Base-by-base conservation (phyloP, 2,797 vertebrate genomes). In the Avahi laniger region DNA sequence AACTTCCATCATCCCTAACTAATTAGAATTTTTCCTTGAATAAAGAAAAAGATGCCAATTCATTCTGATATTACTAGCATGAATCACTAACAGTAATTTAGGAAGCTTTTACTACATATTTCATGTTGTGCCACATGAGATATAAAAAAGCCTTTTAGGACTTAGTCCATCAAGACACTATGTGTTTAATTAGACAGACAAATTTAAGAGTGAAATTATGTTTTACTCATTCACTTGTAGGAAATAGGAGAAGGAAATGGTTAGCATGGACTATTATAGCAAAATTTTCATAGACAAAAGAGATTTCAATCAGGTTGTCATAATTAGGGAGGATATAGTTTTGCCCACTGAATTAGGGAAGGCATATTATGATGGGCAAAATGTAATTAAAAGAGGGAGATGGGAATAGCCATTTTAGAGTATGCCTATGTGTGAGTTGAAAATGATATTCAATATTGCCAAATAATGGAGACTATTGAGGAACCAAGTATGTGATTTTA, bases 11-110 rank as follows among this genome's bases (percentile, higher is more conserved):
- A 18, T 38, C 73, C 33, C 67, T 83, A 7, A 67, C 48, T 81
- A 89, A 85, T 69, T 70, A 43, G 28, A 46, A 63, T 41, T 86
- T 87, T 89, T 59, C 50, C n/a, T 76, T 83, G 79, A 91, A 87
- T 65, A 72, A 54, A 52, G 46, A 82, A 75, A 91, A 80, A 43
- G 12, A 80, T 89, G 24, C 2, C 41, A 43, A 80, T 65, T 24
- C 20, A 86, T 91, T 97, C 41, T 35, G 33, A 69, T 95, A 69
- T 61, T 89, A 91, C 33, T 69, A 87, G 20, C 52, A 24, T 65
- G 18, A 82, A 89, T 91, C 73, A 81, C 18, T 46, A 61, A 76
- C 83, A 17, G 15, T 75, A 86, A 79, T 52, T 94, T 73, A 89
- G 26, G 50, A 82, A 88, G 41, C 26, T 65, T 94, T 70, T 52